Base-by-base conservation (phyloP, 2,797 vertebrate genomes). In the Falco biarmicus region DNA sequence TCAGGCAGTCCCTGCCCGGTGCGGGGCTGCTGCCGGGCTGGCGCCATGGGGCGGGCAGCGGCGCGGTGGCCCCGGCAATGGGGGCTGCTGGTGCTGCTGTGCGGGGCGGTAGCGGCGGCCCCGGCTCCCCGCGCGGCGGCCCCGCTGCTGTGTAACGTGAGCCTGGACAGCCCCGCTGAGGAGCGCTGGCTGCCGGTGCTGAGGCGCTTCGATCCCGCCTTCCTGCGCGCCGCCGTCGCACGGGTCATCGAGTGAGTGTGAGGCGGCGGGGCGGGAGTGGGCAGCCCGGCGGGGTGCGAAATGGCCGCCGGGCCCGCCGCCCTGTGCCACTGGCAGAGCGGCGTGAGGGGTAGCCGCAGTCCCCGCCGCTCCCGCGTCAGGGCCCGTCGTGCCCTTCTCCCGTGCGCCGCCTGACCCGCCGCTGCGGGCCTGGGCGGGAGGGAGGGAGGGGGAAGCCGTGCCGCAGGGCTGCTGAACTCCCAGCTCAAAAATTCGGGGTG, bases 171-270 rank as follows among this genome's bases (percentile, higher is more conserved):
- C 60, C 95, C 96, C 1, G 79, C 98, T 5, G 90, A 93, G 89
- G 51, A 53, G 93, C 98, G 98, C 60, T 98, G 98, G 98, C 84
- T 93, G 81, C 97, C 97, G 2, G 85, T 95, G 69, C 95, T 98
- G 90, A 82, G 9, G 7, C 95, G 13, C 86, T 98, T 97, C 75
- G 96, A 98, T 20, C 79, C 45, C 26, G 90, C 12, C 9, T 94
- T 95, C 47, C 12, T 98, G 81, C 98, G 97, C n/a, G 19, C 88
- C 6, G 89, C 97, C 0, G 14, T 97, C 28, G 28, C 6, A 1
- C 77, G 53, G 10, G 1, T 98, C 77, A 69, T 97, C 63, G 48
- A 53, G 97, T 93, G 79, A 95, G 98, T 97, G 92, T 37, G 95
- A 78, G 19, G 9, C 41, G 50, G 13, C 25, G 57, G 4, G 4